Evolutionary conservation across 2,113 vertebrate genomes (phyloP), one percentile per base, ranked within the genome.

Genomic region (Acrocephalus kingi): DNA sequence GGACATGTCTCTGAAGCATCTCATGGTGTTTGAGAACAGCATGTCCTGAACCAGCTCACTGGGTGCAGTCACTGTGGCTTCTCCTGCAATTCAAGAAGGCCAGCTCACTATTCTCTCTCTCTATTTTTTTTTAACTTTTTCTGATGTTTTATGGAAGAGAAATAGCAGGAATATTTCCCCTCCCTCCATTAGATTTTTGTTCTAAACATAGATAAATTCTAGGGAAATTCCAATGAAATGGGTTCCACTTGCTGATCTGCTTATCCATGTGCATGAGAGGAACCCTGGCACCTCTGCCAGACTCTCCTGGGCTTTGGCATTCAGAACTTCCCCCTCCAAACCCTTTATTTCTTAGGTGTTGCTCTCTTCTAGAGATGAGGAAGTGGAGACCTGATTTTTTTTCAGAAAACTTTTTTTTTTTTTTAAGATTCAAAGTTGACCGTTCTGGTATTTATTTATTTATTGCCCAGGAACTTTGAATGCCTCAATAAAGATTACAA

Each of bases 401-500:
- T 80, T 30, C 54, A 68, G 28, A 64, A 83, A 83, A 27, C 14
- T 2, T 13, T 2, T 35, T 66, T 30, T 27, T 41, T 66, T 30
- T 27, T 17, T 74, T 28, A 24, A 52, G 45, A 20, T 46, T 35
- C 43, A 6, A 75, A 87, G 35, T 68, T 89, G 66, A 52, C 80
- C 1, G 0, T 71, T 13, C 35, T 90, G 85, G 72, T 68, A 69
- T 91, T 91, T 93, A 91, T 93, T 95, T 94, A 83, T 96, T 95
- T 90, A 75, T 94, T 76, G 68, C 95, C 52, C 33, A 94, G 92
- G 75, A 89, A 48, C 74, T 94, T 84, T 43, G 77, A 90, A 51
- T 89, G 94, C 82, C 89, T 94, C 66, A 39, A 54, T 81, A 77
- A 90, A 82, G 89, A 92, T 96, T 90, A 83, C 88, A 88, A 97